Conservation (phyloP, 2,113 vertebrate species). For the Calidris pygmaea region DNA sequence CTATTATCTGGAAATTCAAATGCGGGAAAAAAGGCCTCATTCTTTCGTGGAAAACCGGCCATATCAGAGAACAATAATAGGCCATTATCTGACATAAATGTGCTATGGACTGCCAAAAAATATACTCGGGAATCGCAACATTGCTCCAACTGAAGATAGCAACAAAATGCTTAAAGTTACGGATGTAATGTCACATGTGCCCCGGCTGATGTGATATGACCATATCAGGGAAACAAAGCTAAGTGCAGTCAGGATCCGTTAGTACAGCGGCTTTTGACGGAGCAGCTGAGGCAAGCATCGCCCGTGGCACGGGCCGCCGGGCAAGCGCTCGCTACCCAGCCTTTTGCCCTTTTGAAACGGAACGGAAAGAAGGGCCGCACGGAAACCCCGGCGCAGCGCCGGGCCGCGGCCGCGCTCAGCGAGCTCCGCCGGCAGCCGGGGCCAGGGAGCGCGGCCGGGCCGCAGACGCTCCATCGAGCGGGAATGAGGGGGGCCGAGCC, state of each 20-base stretch:
- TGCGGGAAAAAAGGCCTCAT: slow-evolving; percentile 80
- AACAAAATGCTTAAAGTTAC: slow-evolving; percentile 85
- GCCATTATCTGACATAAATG: slow-evolving; percentile 89
- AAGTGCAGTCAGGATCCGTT: slow-evolving; percentile 97
- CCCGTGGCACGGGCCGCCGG: slow-evolving; percentile 87
- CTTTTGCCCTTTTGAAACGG: slow-evolving; percentile 92
- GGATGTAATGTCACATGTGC: slow-evolving; percentile 88
- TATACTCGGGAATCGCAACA: slow-evolving; percentile 82
- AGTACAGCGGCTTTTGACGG: slow-evolving; percentile 88
- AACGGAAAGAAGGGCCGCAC: slow-evolving; percentile 71
- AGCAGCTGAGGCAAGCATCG: slow-evolving; percentile 91
- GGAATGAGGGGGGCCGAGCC: background rate
- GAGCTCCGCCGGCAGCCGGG: background rate
- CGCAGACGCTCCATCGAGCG: background rate
- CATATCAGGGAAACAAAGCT: slow-evolving; percentile 94
- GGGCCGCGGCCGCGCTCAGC: background rate
- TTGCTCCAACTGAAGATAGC: slow-evolving; percentile 85
- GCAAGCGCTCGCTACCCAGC: slow-evolving; percentile 80
- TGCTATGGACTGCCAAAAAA: slow-evolving; percentile 87
- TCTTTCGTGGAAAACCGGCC: slow-evolving; percentile 86
- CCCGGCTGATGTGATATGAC: slow-evolving; percentile 94
- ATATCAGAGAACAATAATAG: slow-evolving; percentile 90
- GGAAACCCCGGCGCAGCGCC: background rate
- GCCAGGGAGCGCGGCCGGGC: background rate
- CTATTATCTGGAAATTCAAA: slow-evolving; percentile 99